A percentile compares a stretch with the other conserved stretches of the same genome.
Conservation (phyloP, 2,888 invertebrate genomes). For the Polyploca ridens region DNA sequence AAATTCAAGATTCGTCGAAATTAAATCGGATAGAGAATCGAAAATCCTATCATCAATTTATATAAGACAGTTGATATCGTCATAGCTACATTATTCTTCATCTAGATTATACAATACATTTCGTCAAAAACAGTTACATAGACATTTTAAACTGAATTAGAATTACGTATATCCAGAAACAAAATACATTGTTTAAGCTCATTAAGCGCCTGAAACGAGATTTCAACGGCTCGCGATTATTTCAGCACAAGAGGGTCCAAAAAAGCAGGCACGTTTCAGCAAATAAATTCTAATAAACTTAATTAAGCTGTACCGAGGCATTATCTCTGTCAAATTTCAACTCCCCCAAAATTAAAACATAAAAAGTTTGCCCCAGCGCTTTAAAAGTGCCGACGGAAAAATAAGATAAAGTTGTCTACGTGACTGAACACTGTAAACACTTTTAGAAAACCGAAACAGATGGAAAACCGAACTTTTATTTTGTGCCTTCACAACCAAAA, state of each 20-base stretch:
- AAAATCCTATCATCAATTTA: no score
- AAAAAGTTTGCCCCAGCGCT: conserved; percentile 54
- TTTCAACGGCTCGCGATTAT: conserved; percentile 29
- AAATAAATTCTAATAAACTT: conserved; percentile 82
- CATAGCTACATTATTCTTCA: no score
- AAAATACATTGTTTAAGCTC: conserved; percentile 6
- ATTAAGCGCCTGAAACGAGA: conserved; percentile 42
- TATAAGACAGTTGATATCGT: no score
- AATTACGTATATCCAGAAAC: neutral
- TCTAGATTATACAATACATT: no score
- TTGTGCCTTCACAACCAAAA: neutral
- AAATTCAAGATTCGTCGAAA: neutral
- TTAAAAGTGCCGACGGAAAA: conserved; percentile 53
- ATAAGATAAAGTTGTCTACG: conserved; percentile 66
- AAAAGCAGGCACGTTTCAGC: conserved; percentile 58
- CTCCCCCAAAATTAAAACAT: conserved; percentile 66
- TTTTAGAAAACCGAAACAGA: conserved; percentile 24
- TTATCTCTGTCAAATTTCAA: conserved; percentile 75
- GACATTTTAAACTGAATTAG: neutral
- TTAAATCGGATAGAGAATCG: no score
- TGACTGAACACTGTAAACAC: conserved; percentile 53
- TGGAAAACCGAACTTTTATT: conserved; percentile 19
- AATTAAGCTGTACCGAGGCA: conserved; percentile 75
- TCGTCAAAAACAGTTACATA: no score
- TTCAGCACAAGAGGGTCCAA: conserved; percentile 29